Percentiles rank a stretch among this genome's conserved stretches.
phyloP scores from a whole-genome alignment of 2,888 invertebrate genomes.

The Pediacus dermestoides region DNA sequence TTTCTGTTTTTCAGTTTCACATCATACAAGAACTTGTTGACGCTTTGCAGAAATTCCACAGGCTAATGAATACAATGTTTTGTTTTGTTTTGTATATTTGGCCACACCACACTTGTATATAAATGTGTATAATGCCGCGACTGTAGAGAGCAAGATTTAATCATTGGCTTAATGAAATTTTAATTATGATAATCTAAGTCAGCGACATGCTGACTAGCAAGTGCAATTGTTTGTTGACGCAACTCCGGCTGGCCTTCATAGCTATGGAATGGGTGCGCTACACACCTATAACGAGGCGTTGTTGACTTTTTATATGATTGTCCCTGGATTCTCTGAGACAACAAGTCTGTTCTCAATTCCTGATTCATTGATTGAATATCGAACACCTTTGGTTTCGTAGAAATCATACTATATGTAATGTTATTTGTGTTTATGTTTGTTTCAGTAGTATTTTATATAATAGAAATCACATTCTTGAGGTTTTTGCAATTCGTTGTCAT shows the following conservation, averaged over 20 bases:
- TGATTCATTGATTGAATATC: conserved; percentile 29
- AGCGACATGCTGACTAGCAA: conserved; percentile 39
- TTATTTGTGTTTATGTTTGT: conserved; percentile 2
- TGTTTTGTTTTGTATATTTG: too few relatives aligned
- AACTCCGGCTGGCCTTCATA: conserved; percentile 34
- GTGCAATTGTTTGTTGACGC: conserved; percentile 34
- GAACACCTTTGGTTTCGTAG: conserved; percentile 11
- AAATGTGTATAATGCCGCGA: too few relatives aligned
- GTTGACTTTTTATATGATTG: conserved; percentile 19
- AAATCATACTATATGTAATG: conserved; percentile 5
- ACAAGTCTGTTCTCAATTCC: conserved; percentile 27
- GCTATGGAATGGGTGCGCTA: conserved; percentile 39
- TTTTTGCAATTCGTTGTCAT: too few relatives aligned
- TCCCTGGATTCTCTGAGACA: conserved; percentile 32
- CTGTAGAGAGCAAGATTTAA: too few relatives aligned
- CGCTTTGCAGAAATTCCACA: too few relatives aligned
- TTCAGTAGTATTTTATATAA: conserved; percentile 1
- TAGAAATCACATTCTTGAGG: conserved; percentile 1
- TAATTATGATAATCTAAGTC: conserved; percentile 24
- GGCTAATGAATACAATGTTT: too few relatives aligned
- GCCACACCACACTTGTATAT: too few relatives aligned
- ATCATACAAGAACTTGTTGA: too few relatives aligned
- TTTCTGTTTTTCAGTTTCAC: too few relatives aligned
- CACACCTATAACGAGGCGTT: conserved; percentile 41
- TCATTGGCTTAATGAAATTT: conserved; percentile 3